Evolutionary conservation across 2,113 vertebrate species (phyloP).

Genomic region (Oryctolagus cuniculus): DNA sequence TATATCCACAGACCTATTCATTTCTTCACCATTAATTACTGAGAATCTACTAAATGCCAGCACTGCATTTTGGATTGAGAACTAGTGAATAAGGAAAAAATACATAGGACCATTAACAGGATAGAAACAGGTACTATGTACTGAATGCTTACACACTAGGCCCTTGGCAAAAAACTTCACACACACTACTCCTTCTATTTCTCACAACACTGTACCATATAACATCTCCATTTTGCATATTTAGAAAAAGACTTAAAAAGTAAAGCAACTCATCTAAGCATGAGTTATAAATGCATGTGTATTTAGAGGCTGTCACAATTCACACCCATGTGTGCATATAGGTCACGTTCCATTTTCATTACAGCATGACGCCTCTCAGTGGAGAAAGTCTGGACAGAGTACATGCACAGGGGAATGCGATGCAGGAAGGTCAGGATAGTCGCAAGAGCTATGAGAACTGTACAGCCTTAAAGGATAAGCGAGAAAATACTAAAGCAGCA

Average conservation of each 20-base stretch:
- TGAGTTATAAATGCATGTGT: neutral
- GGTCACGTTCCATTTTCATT: neutral
- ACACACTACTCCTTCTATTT: conserved; percentile 17
- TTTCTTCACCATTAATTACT: conserved; percentile 48
- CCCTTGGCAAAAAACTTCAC: neutral
- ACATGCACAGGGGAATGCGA: neutral
- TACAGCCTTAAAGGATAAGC: conserved; percentile 13
- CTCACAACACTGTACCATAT: neutral
- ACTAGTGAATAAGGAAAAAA: neutral
- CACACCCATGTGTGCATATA: neutral
- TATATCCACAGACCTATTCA: conserved; percentile 58
- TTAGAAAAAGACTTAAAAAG: neutral
- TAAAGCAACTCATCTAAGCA: neutral
- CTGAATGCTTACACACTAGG: neutral
- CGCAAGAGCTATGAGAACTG: neutral
- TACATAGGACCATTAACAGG: neutral
- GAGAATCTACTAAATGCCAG: conserved; percentile 29
- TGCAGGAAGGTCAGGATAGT: neutral
- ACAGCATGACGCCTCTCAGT: neutral
- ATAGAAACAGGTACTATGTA: conserved; percentile 34
- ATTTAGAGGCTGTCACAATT: neutral
- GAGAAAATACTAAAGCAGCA: neutral
- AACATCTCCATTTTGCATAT: neutral
- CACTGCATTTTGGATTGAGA: conserved; percentile 17
- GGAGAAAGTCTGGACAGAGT: neutral